Conservation (phyloP, 2,113 vertebrate genomes). For the Percopsis transmontana region DNA sequence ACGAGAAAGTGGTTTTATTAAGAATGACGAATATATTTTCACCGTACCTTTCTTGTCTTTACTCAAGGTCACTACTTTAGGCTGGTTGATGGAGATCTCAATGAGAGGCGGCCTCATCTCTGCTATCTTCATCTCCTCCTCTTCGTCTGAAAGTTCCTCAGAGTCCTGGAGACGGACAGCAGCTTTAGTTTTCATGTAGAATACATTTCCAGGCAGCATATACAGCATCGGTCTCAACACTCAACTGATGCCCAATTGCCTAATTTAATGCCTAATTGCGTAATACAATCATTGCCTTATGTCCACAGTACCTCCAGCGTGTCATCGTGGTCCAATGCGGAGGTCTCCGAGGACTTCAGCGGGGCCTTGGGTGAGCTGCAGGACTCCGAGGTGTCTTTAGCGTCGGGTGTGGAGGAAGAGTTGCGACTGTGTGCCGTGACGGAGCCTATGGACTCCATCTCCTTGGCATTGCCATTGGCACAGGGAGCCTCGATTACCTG, state of each 20-base stretch:
- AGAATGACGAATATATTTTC: not conserved
- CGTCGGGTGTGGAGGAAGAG: slow-evolving; percentile 67
- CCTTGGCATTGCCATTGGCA: slow-evolving; percentile 80
- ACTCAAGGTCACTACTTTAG: slow-evolving; percentile 94
- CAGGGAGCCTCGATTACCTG: slow-evolving; percentile 85
- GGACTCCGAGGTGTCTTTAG: slow-evolving; percentile 75
- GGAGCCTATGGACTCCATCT: slow-evolving; percentile 75
- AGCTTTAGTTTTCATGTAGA: not conserved
- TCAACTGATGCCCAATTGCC: too few relatives aligned
- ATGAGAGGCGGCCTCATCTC: slow-evolving; percentile 96
- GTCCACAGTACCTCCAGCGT: slow-evolving; percentile 83
- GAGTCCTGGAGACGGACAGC: slow-evolving; percentile 80
- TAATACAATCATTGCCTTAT: too few relatives aligned
- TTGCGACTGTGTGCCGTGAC: slow-evolving; percentile 72
- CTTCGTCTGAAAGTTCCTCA: slow-evolving; percentile 94
- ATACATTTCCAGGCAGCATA: not conserved
- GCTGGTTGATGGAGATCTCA: slow-evolving; percentile 95
- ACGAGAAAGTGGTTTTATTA: not conserved
- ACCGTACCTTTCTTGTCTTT: slow-evolving; percentile 93
- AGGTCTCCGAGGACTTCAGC: slow-evolving; percentile 81
- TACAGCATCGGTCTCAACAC: not conserved
- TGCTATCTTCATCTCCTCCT: slow-evolving; percentile 96
- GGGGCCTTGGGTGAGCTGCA: slow-evolving; percentile 72
- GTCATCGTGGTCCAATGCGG: slow-evolving; percentile 84
- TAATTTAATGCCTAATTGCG: too few relatives aligned